Evolutionary conservation across 2,113 vertebrate species (phyloP).

Genomic region (Glareola pratincola): DNA sequence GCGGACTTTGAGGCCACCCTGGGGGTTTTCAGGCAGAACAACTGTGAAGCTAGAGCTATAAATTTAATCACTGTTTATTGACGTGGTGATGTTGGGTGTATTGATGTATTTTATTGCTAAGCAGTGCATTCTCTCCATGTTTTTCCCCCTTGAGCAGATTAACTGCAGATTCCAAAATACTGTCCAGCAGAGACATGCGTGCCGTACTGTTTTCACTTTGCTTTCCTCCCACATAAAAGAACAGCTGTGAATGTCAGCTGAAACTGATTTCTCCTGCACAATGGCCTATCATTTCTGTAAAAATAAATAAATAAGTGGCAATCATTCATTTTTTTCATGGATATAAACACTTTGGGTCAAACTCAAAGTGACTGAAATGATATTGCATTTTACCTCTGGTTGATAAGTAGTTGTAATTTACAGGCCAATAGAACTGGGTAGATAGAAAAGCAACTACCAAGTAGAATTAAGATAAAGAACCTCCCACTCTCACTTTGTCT

Average conservation of each 20-base stretch:
- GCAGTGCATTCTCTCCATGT: constrained; percentile 25
- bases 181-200: constrained; percentile 4
- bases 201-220: constrained; percentile 22
- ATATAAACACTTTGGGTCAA: constrained; percentile 59
- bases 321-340: constrained; percentile 28
- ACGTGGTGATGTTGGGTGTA: constrained; percentile 34
- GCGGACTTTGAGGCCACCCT: constrained; percentile 36
- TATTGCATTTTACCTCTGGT: constrained; percentile 52
- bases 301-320: constrained; percentile 56
- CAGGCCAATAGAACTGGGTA: constrained; percentile 36
- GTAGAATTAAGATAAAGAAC: constrained; percentile 64
- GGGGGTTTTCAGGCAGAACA: constrained; percentile 40
- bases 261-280: constrained; percentile 41
- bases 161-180: constrained; percentile 30
- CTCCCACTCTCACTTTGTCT: constrained; percentile 51
- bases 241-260: constrained; percentile 42
- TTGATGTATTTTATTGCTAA: constrained; percentile 70
- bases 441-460: constrained; percentile 57
- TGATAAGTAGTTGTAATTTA: constrained; percentile 67
- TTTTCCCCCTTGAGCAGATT: constrained; percentile 24
- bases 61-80: constrained; percentile 65
- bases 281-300: constrained; percentile 44
- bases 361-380: constrained; percentile 67
- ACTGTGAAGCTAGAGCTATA: constrained; percentile 34
- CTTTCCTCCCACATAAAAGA: constrained; percentile 52